These are phyloP conservation scores for Parazoanthus swiftii DNA, from an alignment of 92 coral and sea anemone genomes.

Conservation along the genomic window DNA sequence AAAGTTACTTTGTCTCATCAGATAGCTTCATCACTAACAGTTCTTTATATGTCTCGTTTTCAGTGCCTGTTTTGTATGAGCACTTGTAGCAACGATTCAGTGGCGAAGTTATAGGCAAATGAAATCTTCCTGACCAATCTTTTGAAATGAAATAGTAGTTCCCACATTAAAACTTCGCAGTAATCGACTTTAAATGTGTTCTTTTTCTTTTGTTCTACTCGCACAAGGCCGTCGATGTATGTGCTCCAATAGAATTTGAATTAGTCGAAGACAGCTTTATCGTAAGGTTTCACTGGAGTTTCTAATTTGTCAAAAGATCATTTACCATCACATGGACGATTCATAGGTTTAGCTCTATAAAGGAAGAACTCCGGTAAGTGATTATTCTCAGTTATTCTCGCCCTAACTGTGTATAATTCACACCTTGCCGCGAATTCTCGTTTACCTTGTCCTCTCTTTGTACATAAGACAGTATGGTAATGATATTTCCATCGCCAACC, in stretches of 20 bases:
- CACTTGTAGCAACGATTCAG: background rate
- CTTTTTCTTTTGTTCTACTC: too few species aligned
- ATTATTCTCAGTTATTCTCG: background rate
- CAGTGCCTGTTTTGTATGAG: background rate
- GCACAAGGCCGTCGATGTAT: background rate
- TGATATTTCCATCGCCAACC: slow-evolving; percentile 5
- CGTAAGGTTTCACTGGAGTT: too few species aligned
- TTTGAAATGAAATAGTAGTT: background rate
- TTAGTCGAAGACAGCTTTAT: background rate
- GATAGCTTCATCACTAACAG: too few species aligned
- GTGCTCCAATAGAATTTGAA: background rate
- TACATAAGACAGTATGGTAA: slow-evolving; percentile 3
- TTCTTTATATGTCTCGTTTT: background rate
- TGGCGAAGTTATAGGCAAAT: background rate
- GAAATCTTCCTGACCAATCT: background rate
- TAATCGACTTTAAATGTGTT: background rate
- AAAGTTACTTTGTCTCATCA: background rate
- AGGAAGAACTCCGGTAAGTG: background rate
- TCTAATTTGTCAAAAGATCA: background rate
- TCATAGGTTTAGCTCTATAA: too few species aligned
- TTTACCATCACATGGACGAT: background rate
- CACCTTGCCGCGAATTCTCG: background rate
- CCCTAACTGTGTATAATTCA: background rate
- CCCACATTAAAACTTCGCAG: background rate
- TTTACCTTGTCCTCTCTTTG: background rate